phyloP scores from a whole-genome alignment of 2,888 invertebrate species.

The Pasiphila rectangulata region DNA sequence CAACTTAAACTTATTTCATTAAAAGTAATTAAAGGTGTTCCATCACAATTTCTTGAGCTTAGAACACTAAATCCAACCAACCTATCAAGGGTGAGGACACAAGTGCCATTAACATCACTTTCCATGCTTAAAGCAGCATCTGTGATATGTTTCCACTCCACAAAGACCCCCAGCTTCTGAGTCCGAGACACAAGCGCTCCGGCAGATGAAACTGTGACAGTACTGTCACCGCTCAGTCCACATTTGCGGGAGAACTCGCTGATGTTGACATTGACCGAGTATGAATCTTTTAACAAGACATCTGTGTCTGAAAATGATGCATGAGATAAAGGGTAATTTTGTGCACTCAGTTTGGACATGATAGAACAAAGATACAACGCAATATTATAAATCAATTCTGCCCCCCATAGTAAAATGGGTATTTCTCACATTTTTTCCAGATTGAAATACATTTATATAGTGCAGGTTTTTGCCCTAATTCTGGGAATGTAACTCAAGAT shows the following conservation, averaged over 20 bases:
- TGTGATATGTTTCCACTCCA: conserved; percentile 83
- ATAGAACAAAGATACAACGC: too few species aligned
- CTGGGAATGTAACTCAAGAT: too few species aligned
- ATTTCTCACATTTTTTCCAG: too few species aligned
- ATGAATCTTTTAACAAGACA: conserved; percentile 72
- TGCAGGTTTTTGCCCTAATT: too few species aligned
- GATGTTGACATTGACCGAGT: conserved; percentile 82
- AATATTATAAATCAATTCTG: neutral
- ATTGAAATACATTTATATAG: too few species aligned
- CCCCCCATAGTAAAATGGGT: too few species aligned
- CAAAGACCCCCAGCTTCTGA: conserved; percentile 67
- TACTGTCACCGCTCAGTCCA: conserved; percentile 81
- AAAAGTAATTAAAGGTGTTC: too few species aligned
- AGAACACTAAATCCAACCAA: conserved; percentile 53
- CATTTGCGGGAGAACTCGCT: conserved; percentile 83
- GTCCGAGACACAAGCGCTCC: conserved; percentile 80
- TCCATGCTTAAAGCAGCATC: conserved; percentile 78
- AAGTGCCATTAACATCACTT: conserved; percentile 80
- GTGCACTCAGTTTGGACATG: too few species aligned
- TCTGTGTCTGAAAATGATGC: conserved; percentile 65
- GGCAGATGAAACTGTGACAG: conserved; percentile 73
- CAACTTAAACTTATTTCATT: too few species aligned
- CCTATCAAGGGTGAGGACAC: conserved; percentile 83
- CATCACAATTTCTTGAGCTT: too few species aligned
- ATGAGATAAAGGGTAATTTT: conserved; percentile 32